Conservation (phyloP, 2,888 invertebrate genomes). For the Melanostoma mellinum region DNA sequence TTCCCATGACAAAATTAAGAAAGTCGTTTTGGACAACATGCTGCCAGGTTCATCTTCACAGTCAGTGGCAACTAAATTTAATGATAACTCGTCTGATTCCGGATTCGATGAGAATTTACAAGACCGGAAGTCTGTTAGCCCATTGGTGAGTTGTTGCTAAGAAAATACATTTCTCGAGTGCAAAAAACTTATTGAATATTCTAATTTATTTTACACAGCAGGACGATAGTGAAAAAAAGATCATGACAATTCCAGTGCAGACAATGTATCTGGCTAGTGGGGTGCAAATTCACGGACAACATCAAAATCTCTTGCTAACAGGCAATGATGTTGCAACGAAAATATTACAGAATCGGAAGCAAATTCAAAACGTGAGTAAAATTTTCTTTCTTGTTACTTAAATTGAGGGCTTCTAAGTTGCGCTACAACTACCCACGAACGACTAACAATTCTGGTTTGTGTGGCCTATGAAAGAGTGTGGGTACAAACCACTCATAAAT, state of each 20-base stretch:
- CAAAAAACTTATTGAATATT: no score
- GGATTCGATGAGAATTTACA: constrained; percentile 86
- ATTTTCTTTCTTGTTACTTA: not conserved
- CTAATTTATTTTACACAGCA: constrained; percentile 73
- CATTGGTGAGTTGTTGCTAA: constrained; percentile 76
- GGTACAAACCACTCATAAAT: no score
- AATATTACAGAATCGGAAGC: constrained; percentile 78
- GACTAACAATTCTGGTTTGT: no score
- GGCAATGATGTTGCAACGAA: constrained; percentile 79
- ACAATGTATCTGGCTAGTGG: constrained; percentile 79
- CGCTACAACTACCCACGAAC: no score
- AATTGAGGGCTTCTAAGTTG: no score
- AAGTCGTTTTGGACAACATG: constrained; percentile 46
- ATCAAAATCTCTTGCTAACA: constrained; percentile 78
- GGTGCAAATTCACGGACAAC: constrained; percentile 77
- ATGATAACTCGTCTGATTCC: constrained; percentile 88
- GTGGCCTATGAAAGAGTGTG: no score
- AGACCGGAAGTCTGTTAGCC: constrained; percentile 80
- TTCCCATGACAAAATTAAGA: constrained; percentile 52
- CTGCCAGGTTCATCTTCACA: constrained; percentile 76
- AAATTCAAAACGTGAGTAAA: constrained; percentile 64
- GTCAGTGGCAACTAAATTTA: constrained; percentile 81
- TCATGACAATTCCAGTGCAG: constrained; percentile 75
- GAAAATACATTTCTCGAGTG: not conserved
- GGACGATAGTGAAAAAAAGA: constrained; percentile 78